These are phyloP conservation scores for Eulemur rubriventer DNA, from an alignment of 2,797 vertebrate species.

Conservation along the genomic window DNA sequence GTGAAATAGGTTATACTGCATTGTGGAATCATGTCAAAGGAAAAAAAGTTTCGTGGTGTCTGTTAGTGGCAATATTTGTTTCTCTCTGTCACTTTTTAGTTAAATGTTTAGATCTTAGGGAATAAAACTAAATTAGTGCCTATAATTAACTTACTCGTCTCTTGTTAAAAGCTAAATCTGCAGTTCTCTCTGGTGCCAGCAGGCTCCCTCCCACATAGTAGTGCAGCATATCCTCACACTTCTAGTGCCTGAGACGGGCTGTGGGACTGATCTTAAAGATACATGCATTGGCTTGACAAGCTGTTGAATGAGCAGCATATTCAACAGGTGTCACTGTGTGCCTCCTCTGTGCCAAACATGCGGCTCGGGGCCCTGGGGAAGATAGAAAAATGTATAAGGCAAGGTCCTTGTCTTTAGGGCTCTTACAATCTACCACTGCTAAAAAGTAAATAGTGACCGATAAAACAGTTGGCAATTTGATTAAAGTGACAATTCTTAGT, in stretches of 20 bases:
- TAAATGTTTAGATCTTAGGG: background rate
- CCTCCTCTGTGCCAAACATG: background rate
- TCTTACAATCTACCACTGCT: background rate
- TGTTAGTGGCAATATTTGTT: background rate
- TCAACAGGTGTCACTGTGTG: background rate
- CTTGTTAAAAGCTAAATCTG: background rate
- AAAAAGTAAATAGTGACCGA: background rate
- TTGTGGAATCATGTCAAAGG: background rate
- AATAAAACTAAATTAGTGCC: background rate
- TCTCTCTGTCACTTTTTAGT: background rate
- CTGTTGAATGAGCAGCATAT: background rate
- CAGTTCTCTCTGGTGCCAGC: background rate
- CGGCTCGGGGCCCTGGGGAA: background rate
- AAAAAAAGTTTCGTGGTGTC: background rate
- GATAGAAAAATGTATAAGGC: background rate
- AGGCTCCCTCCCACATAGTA: background rate
- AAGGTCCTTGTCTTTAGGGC: background rate
- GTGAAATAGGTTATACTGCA: background rate
- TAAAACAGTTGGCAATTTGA: background rate
- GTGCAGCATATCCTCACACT: background rate
- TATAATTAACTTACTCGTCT: background rate
- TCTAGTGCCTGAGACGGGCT: background rate
- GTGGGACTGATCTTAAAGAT: constrained; percentile 13
- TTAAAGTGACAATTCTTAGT: background rate
- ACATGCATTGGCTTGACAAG: background rate